Conservation (phyloP, 2,797 vertebrate species). For the Argya squamiceps region DNA sequence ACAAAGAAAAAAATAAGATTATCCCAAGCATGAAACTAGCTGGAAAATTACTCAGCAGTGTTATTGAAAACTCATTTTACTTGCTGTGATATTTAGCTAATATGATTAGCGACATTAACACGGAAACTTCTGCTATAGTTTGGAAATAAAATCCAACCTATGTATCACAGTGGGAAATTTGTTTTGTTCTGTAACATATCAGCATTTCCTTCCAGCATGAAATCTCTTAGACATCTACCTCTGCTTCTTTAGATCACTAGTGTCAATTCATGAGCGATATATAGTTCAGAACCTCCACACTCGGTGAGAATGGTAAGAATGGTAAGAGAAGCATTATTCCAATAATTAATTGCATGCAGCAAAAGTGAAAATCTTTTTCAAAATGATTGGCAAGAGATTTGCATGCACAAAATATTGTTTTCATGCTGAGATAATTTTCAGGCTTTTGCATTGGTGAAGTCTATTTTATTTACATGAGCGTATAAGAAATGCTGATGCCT, state of each 20-base stretch:
- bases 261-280: neutral
- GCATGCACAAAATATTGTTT: neutral
- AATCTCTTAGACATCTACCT: neutral
- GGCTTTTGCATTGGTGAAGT: neutral
- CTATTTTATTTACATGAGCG: neutral
- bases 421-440: neutral
- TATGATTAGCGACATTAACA: conserved; percentile 49
- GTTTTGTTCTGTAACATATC: conserved; percentile 4
- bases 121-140: neutral
- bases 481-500: neutral
- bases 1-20: conserved; percentile 64
- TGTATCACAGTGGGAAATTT: neutral
- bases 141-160: conserved; percentile 13
- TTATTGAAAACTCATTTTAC: conserved; percentile 64
- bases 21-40: conserved; percentile 44
- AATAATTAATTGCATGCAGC: neutral
- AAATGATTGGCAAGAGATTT: neutral
- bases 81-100: conserved; percentile 55
- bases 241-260: neutral
- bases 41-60: conserved; percentile 59
- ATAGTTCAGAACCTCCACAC: neutral
- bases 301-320: neutral
- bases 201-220: neutral
- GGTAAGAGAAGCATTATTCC: neutral
- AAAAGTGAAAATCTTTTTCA: neutral